Evolutionary conservation across 2,888 invertebrate species (phyloP).

Genomic region (Sclerodermus sp.): DNA sequence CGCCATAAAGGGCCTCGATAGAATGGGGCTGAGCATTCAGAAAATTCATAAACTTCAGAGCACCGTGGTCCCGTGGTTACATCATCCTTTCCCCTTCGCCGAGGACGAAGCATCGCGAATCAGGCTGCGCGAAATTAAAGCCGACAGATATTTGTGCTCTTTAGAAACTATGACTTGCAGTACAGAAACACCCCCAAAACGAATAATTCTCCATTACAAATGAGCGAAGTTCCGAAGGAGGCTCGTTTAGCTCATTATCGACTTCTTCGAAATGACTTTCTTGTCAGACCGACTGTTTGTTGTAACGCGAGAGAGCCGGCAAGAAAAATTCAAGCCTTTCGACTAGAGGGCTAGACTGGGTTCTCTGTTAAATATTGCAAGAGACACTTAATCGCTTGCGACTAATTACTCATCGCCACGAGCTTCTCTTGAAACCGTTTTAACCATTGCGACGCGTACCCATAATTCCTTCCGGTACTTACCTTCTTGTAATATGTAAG

Average conservation of each 20-base stretch:
- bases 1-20: slow-evolving; percentile 19
- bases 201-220: slow-evolving; percentile 51
- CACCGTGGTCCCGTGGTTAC: neutral
- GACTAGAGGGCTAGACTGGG: slow-evolving; percentile 3
- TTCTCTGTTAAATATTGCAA: slow-evolving; percentile 12
- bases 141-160: slow-evolving; percentile 30
- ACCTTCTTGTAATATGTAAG: slow-evolving; percentile 29
- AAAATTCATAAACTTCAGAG: slow-evolving; percentile 43
- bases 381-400: slow-evolving; percentile 26
- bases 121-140: slow-evolving; percentile 33
- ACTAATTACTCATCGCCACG: slow-evolving; percentile 19
- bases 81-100: slow-evolving; percentile 10
- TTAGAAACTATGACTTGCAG: slow-evolving; percentile 46
- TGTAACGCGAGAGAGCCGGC: neutral
- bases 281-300: neutral
- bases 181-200: slow-evolving; percentile 32
- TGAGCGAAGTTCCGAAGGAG: slow-evolving; percentile 44
- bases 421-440: slow-evolving; percentile 17
- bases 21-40: slow-evolving; percentile 24
- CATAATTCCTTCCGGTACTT: slow-evolving; percentile 23
- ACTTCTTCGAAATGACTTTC: slow-evolving; percentile 27
- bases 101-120: slow-evolving; percentile 14
- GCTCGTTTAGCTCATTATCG: slow-evolving; percentile 46
- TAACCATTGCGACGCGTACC: slow-evolving; percentile 14
- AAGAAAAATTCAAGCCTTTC: neutral